These are phyloP conservation scores for Alca torda DNA, from an alignment of 2,797 vertebrate genomes.

Conservation along the genomic window DNA sequence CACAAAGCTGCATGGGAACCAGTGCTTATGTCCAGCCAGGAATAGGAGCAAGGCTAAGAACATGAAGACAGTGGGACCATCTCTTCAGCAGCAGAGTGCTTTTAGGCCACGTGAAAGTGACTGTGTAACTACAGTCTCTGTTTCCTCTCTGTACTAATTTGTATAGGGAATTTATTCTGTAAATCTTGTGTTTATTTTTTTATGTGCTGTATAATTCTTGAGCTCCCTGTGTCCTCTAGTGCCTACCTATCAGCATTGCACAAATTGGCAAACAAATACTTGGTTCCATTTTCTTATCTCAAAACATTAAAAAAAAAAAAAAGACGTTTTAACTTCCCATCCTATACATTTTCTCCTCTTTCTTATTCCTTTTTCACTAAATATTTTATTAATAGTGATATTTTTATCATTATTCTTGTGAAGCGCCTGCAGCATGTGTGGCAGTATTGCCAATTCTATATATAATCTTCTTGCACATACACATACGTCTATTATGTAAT, in stretches of 20 bases:
- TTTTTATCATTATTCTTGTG: background rate
- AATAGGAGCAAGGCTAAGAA: background rate
- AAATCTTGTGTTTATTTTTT: background rate
- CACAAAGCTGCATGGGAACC: background rate
- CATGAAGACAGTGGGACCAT: background rate
- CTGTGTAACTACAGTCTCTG: background rate
- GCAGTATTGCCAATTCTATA: background rate
- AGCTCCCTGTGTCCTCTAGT: conserved; percentile 17
- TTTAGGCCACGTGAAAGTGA: background rate
- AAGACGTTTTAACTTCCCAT: background rate
- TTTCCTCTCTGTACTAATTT: background rate
- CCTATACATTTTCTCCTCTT: background rate
- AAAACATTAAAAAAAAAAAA: background rate
- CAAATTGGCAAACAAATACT: background rate
- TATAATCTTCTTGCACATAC: background rate
- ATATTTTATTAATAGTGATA: background rate
- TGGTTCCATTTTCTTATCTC: background rate
- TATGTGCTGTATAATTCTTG: background rate
- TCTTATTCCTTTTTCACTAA: background rate
- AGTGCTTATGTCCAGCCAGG: background rate
- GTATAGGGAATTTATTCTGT: background rate
- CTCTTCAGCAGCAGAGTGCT: background rate
- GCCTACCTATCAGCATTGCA: background rate
- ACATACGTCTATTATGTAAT: background rate
- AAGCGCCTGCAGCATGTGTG: background rate